phyloP scores from a whole-genome alignment of 2,113 vertebrate species.

The Symphodus melops region DNA sequence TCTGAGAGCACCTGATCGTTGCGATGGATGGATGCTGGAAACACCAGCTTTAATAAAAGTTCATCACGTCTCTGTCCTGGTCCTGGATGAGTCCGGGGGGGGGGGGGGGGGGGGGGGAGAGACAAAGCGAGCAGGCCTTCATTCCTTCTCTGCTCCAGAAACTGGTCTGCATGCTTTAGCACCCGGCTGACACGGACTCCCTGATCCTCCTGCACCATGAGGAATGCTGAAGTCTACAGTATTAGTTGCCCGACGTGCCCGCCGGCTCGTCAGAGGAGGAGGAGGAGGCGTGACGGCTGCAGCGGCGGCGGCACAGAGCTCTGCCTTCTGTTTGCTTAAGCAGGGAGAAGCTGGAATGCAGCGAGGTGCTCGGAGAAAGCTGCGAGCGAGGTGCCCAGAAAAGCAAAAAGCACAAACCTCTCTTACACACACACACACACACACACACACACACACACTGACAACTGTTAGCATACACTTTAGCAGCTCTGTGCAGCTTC shows the following conservation, averaged over 20 bases:
- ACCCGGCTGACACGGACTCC: constrained; percentile 60
- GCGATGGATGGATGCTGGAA: neutral
- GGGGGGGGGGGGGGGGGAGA: neutral
- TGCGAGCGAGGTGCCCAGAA: constrained; percentile 56
- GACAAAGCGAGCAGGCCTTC: constrained; percentile 3
- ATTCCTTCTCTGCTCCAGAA: constrained; percentile 31
- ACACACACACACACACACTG: constrained; percentile 25
- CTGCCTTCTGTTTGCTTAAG: constrained; percentile 66
- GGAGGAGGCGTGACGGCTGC: constrained; percentile 14
- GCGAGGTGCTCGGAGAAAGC: constrained; percentile 45
- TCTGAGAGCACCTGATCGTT: constrained; percentile 38
- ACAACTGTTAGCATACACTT: constrained; percentile 43
- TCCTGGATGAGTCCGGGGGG: neutral
- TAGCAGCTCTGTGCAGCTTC: constrained; percentile 38
- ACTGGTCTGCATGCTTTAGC: constrained; percentile 38
- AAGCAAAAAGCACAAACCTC: constrained; percentile 30
- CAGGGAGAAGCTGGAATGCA: constrained; percentile 68
- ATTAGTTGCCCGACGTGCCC: constrained; percentile 25
- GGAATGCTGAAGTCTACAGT: constrained; percentile 41
- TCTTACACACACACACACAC: constrained; percentile 13
- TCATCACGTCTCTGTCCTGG: constrained; percentile 3
- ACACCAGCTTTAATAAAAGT: neutral
- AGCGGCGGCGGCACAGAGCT: constrained; percentile 3
- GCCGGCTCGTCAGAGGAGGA: neutral
- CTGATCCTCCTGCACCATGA: constrained; percentile 59